These are phyloP conservation scores for Osedax fenrisi DNA, from an alignment of 2,888 invertebrate species.

Conservation along the genomic window DNA sequence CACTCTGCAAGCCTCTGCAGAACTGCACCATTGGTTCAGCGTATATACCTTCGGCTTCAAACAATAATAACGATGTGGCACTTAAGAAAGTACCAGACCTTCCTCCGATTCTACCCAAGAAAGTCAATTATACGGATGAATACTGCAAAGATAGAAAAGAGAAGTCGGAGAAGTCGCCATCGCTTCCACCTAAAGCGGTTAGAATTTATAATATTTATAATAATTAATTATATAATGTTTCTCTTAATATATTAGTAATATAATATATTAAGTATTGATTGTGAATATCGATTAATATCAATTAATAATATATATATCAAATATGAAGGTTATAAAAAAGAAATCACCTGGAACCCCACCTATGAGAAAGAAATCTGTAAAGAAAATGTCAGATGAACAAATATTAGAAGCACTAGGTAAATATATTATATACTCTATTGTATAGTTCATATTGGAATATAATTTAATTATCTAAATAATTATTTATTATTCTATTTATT, in stretches of 20 bases:
- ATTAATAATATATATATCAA: no score
- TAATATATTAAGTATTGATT: no score
- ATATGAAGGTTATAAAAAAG: neutral
- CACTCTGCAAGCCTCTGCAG: neutral
- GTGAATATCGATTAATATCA: no score
- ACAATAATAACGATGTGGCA: neutral
- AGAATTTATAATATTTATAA: no score
- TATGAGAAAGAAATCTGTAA: slow-evolving; percentile 5
- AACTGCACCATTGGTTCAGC: neutral
- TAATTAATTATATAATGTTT: no score
- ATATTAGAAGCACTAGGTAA: slow-evolving; percentile 63
- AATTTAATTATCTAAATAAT: no score
- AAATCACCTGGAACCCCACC: neutral
- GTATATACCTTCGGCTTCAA: neutral
- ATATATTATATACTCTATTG: slow-evolving; percentile 25
- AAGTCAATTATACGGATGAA: neutral
- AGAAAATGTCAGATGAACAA: slow-evolving; percentile 63
- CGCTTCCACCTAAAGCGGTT: neutral
- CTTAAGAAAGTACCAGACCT: neutral
- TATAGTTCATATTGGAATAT: neutral
- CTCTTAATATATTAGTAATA: no score
- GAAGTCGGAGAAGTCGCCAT: neutral
- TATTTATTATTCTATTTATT: no score
- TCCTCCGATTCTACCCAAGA: neutral
- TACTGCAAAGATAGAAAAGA: neutral